Evolutionary conservation across 2,888 invertebrate genomes (phyloP).

Genomic region (Cephus pulcher): DNA sequence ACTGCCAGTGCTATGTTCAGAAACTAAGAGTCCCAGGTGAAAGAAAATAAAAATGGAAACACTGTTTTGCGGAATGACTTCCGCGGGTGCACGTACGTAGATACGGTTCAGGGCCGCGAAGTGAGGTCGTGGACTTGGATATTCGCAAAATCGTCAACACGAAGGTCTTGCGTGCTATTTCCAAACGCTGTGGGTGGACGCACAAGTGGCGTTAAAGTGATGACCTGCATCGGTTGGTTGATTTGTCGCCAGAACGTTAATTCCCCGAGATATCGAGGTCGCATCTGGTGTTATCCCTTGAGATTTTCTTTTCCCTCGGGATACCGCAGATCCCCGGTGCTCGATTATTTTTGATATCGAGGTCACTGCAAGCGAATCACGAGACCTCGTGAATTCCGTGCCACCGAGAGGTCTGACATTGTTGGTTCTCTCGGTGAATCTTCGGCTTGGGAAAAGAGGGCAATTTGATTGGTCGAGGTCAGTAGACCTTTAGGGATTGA

Average conservation of each 20-base stretch:
- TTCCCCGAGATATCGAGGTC: slow-evolving; percentile 37
- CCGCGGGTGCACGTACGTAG: not conserved
- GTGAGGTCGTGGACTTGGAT: not conserved
- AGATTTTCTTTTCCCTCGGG: slow-evolving; percentile 3
- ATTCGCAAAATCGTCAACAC: not conserved
- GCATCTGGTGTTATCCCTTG: slow-evolving; percentile 30
- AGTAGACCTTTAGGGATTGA: not conserved
- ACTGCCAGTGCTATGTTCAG: too few relatives aligned
- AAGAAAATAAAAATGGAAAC: too few relatives aligned
- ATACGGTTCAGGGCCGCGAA: not conserved
- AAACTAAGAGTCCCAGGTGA: too few relatives aligned
- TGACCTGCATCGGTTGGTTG: slow-evolving; percentile 1
- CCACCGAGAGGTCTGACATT: not conserved
- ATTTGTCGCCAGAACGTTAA: slow-evolving; percentile 26
- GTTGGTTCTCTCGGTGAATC: not conserved
- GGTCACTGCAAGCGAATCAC: slow-evolving; percentile 30
- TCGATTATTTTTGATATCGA: slow-evolving; percentile 42
- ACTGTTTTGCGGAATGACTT: not conserved
- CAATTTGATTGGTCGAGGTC: too few relatives aligned
- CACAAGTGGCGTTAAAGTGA: not conserved
- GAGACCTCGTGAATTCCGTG: not conserved
- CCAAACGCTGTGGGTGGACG: not conserved
- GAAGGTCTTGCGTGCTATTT: not conserved
- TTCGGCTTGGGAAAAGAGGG: too few relatives aligned
- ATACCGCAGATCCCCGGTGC: slow-evolving; percentile 22